Evolutionary conservation across 2,113 vertebrate species (phyloP), one percentile per base, ranked within the genome.

Genomic region (Colaptes auratus): DNA sequence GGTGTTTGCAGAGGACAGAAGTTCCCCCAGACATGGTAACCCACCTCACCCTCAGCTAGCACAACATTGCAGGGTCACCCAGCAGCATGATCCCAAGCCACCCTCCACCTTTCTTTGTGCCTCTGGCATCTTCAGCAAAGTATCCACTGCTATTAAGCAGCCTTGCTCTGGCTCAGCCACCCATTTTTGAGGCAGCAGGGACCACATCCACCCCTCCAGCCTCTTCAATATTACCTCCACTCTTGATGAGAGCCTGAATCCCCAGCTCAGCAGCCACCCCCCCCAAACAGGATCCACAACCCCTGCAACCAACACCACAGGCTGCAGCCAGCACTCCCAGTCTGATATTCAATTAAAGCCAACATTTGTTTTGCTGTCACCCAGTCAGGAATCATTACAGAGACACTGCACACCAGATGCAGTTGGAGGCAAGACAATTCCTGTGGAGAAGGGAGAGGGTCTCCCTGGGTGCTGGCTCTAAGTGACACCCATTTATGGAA

Each of bases 271-370:
- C 33, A 9, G 3, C n/a, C 30, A 5, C 17, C 16, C 42, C 6
- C 27, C n/a, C 44, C 4, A 4, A 35, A 28, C 0, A 1, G 56
- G 28, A 50, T 2, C 3, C 78, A 3, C 36, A 52, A 6, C 9
- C 7, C 5, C 12, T 19, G 48, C 48, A 50, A 21, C 56, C 73
- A 35, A 39, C 77, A 31, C 63, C 1, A 0, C 77, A 10, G 50
- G 67, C 89, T 53, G 52, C 78, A 74, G n/a, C 65, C 53, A 7
- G 1, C 4, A 0, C 69, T n/a, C 82, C 82, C 48, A 0, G 15
- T 17, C 61, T 67, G 63, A 72, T 81, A 95, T 44, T 72, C 95
- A 81, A 89, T 91, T 74, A 74, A 91, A 72, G 53, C n/a, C 12
- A 80, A 53, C 64, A n/a, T 63, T 63, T 36, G 76, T 80, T 74